These are phyloP conservation scores for Helostoma temminkii DNA, from an alignment of 2,797 vertebrate species.

Conservation along the genomic window DNA sequence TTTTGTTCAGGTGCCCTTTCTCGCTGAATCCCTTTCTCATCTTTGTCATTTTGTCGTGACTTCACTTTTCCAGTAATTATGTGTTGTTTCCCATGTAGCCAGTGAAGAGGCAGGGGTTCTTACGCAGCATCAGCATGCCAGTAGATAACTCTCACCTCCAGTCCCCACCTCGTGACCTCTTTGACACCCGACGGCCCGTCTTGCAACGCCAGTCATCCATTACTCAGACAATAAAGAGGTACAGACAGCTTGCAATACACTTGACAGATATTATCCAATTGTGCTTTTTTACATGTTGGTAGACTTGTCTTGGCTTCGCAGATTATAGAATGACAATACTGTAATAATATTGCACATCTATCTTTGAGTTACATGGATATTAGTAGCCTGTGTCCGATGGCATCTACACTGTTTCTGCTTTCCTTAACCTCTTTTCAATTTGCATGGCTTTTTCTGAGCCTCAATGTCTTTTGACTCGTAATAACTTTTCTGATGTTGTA, in stretches of 20 bases:
- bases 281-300: conserved; percentile 1
- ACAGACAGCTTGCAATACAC: conserved; percentile 28
- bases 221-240: conserved; percentile 99
- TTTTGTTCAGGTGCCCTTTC: conserved; percentile 87
- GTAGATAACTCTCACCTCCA: conserved; percentile 88
- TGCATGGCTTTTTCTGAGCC: conserved; percentile 43
- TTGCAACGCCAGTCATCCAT: conserved; percentile 96
- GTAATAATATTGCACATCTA: background rate
- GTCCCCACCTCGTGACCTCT: conserved; percentile 85
- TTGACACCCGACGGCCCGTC: conserved; percentile 86
- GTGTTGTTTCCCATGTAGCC: conserved; percentile 76
- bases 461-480: conserved; percentile 19
- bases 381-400: conserved; percentile 3
- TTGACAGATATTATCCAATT: background rate
- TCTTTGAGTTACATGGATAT: conserved; percentile 9
- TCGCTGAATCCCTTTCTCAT: background rate
- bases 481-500: conserved; percentile 45
- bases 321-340: conserved; percentile 12
- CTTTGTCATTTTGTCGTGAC: conserved; percentile 4
- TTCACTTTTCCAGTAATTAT: background rate
- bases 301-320: background rate
- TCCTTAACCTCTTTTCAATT: conserved; percentile 42
- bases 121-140: conserved; percentile 96
- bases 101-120: conserved; percentile 89
- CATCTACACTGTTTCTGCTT: conserved; percentile 31